phyloP scores from a whole-genome alignment of 2,797 vertebrate species.

The Garrulus glandarius region DNA sequence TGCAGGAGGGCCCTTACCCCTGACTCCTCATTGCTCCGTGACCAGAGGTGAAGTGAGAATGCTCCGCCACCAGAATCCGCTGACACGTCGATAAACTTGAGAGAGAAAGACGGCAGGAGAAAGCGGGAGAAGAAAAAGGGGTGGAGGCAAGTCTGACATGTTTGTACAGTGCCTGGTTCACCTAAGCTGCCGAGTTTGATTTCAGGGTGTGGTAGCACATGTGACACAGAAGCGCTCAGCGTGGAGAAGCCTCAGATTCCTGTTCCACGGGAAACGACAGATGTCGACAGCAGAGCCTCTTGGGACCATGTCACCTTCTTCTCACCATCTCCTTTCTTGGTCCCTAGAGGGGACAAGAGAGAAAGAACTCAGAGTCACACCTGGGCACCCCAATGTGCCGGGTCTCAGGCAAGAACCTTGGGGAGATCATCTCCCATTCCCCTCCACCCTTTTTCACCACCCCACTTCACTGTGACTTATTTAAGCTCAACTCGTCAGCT shows the following conservation, averaged over 20 bases:
- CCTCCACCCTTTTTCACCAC: neutral
- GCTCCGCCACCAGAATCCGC: neutral
- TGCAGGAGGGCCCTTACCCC: conserved; percentile 3
- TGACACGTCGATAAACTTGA: neutral
- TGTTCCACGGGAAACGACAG: neutral
- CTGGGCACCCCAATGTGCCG: neutral
- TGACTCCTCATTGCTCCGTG: neutral
- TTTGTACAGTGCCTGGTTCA: conserved; percentile 69
- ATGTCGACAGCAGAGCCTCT: neutral
- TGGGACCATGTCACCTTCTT: neutral
- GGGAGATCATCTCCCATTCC: neutral
- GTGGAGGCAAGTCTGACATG: conserved; percentile 70
- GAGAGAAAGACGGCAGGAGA: conserved; percentile 39
- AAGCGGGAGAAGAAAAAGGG: conserved; percentile 65
- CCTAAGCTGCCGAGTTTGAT: conserved; percentile 71
- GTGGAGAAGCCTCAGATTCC: neutral
- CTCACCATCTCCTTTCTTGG: neutral
- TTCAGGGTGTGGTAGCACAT: conserved; percentile 79
- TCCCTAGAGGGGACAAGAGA: neutral
- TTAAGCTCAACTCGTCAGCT: neutral
- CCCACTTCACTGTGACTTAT: neutral
- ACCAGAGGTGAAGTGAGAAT: neutral
- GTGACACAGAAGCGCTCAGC: conserved; percentile 60
- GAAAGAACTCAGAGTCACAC: neutral
- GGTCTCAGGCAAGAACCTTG: neutral